Base-by-base conservation (phyloP, 2,888 invertebrate species). In the Sminthurides aquaticus region DNA sequence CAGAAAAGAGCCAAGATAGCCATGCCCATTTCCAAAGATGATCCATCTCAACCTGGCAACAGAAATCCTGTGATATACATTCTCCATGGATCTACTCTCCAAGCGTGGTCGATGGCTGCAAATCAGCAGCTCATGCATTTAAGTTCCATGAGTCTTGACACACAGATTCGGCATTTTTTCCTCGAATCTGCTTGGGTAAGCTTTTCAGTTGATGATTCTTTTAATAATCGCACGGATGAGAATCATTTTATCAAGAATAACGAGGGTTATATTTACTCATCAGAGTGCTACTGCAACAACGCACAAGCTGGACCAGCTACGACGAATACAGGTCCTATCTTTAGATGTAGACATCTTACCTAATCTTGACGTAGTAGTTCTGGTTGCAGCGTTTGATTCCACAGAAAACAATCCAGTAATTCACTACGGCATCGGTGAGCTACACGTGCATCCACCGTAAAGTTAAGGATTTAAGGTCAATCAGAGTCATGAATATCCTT, bases 71-170 rank as follows among this genome's bases (percentile, higher is more conserved):
- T 82, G 58, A 82, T 90, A n/a, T 85, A 85, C 68, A 84, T 89
- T 61, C 80, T 91, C 64, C 85, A 89, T 18, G 91, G 90, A 60
- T 86, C 88, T 49, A 85, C 86, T 71, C 80, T 94, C 66, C 93
- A 94, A 79, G 87, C 89, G 76, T 94, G 94, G 94, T 81, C 83
- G 58, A 83, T 90, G 62, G 82, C 79, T 57, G 79, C 80, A 27
- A 81, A 82, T 20, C 60, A 68, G 25, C 70, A 72, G 62, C 48
- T 70, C 79, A 90, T 67, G 88, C 86, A 77, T 88, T 91, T 76
- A 85, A 85, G 73, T 49, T 25, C 49, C 20, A 55, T 66, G 0
- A 87, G 89, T 76, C 82, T 93, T 69, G 84, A 88, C 48, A 82
- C 87, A 27, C 81, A 86, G 71, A 84, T 92, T 49, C 81, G 84